These are phyloP conservation scores for Oedothorax gibbosus DNA, from an alignment of 1,140 invertebrate species.

Conservation along the genomic window DNA sequence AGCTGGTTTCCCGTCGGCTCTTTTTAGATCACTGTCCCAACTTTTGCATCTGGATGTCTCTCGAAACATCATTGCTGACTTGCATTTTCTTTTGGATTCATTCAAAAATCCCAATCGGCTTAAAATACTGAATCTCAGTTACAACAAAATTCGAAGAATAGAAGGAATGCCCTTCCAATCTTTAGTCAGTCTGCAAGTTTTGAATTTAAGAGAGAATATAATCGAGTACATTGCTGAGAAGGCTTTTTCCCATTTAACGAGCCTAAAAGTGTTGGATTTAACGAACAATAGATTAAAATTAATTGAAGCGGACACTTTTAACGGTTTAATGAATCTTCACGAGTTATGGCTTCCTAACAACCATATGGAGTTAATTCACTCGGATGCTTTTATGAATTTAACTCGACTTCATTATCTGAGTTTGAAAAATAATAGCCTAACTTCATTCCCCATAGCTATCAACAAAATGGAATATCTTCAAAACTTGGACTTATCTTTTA, in stretches of 20 bases:
- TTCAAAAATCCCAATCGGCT: conserved; percentile 89
- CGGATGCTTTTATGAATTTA: conserved; percentile 65
- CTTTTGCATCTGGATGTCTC: conserved; percentile 87
- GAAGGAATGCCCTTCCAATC: conserved; percentile 81
- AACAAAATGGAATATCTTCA: conserved; percentile 75
- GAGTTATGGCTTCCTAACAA: conserved; percentile 88
- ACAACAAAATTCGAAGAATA: conserved; percentile 85
- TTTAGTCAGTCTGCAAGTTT: conserved; percentile 61
- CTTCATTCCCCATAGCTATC: conserved; percentile 64
- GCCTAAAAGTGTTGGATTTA: conserved; percentile 83
- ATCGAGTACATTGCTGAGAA: conserved; percentile 63
- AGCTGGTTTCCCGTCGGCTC: conserved; percentile 79
- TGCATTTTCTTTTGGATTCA: conserved; percentile 82
- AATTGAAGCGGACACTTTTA: conserved; percentile 84
- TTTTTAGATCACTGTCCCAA: conserved; percentile 81
- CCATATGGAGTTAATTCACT: conserved; percentile 68
- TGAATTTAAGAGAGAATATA: conserved; percentile 64
- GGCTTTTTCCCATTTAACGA: conserved; percentile 82
- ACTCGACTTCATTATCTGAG: conserved; percentile 66
- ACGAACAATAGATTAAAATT: conserved; percentile 82
- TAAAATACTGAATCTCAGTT: conserved; percentile 84
- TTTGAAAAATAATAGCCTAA: conserved; percentile 64
- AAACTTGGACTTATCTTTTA: conserved; percentile 86
- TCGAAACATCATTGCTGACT: conserved; percentile 84
- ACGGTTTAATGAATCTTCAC: conserved; percentile 84